These are phyloP conservation scores for Enteromius trimaculatus DNA, from an alignment of 2,797 vertebrate species.

Conservation along the genomic window DNA sequence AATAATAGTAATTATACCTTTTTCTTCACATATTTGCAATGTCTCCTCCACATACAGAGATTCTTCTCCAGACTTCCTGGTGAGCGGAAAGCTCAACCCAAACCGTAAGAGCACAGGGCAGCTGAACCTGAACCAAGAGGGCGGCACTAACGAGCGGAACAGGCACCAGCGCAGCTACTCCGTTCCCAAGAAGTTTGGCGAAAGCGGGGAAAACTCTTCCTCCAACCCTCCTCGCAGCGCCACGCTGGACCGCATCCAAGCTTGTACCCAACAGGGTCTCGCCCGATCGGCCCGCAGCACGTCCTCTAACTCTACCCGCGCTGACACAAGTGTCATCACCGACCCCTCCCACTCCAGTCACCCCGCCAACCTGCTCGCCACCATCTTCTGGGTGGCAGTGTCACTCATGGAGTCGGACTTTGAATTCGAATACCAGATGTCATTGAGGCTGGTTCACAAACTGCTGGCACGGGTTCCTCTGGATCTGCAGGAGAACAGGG, in stretches of 20 bases:
- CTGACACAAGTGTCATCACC: conserved; percentile 83
- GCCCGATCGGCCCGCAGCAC: conserved; percentile 85
- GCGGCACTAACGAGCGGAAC: conserved; percentile 87
- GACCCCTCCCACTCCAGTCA: conserved; percentile 94
- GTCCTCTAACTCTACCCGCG: conserved; percentile 80
- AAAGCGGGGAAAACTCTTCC: conserved; percentile 79
- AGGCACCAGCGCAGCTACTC: conserved; percentile 97
- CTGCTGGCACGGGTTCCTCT: conserved; percentile 91
- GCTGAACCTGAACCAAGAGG: conserved; percentile 86
- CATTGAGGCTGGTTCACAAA: conserved; percentile 91
- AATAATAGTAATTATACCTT: not conserved
- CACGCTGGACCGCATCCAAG: conserved; percentile 96
- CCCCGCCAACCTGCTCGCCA: conserved; percentile 91
- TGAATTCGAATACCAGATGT: conserved; percentile 99
- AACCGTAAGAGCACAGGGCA: conserved; percentile 97
- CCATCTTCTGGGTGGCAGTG: conserved; percentile 97
- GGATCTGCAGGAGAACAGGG: conserved; percentile 93
- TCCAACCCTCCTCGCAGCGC: conserved; percentile 94
- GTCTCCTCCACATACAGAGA: conserved; percentile 76
- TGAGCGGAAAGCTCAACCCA: conserved; percentile 88
- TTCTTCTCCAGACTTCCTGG: conserved; percentile 92
- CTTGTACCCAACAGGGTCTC: conserved; percentile 91
- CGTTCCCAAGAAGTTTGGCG: conserved; percentile 97
- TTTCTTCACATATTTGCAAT: not conserved
- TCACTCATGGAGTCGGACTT: conserved; percentile 99